These are phyloP conservation scores for Drosophila formosana DNA, from an alignment of 2,888 invertebrate genomes.

Conservation along the genomic window DNA sequence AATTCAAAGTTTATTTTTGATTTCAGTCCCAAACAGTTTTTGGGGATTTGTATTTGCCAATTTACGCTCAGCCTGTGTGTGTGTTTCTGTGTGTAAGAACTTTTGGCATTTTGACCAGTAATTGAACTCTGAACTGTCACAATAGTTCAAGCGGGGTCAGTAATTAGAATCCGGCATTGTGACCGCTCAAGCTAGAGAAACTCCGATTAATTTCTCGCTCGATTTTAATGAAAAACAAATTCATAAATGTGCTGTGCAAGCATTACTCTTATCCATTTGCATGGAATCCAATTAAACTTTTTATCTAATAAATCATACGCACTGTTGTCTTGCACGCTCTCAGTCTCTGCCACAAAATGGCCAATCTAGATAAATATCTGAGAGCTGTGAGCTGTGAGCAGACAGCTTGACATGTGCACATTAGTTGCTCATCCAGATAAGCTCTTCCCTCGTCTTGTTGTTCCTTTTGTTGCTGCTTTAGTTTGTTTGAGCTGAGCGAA, in stretches of 20 bases:
- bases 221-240: conserved; percentile 71
- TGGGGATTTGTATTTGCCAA: conserved; percentile 42
- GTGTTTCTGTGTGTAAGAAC: conserved; percentile 29
- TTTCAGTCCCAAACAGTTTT: conserved; percentile 44
- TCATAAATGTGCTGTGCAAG: conserved; percentile 41
- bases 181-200: conserved; percentile 31
- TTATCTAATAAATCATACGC: conserved; percentile 76
- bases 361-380: conserved; percentile 66
- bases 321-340: conserved; percentile 51
- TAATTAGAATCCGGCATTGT: conserved; percentile 63
- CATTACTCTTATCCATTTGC: conserved; percentile 52
- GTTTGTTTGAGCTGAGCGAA: conserved; percentile 45
- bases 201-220: conserved; percentile 23
- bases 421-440: conserved; percentile 66
- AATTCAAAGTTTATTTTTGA: conserved; percentile 72
- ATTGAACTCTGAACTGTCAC: conserved; percentile 70
- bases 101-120: conserved; percentile 65
- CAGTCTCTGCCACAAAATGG: conserved; percentile 11
- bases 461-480: conserved; percentile 13
- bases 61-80: conserved; percentile 28
- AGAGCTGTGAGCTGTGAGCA: conserved; percentile 21
- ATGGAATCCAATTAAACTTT: conserved; percentile 77
- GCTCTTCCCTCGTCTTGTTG: conserved; percentile 21
- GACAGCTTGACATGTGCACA: conserved; percentile 62
- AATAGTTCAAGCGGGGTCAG: conserved; percentile 51